These are phyloP conservation scores for Gymnobelideus leadbeateri DNA, from an alignment of 2,113 vertebrate genomes.

Conservation along the genomic window DNA sequence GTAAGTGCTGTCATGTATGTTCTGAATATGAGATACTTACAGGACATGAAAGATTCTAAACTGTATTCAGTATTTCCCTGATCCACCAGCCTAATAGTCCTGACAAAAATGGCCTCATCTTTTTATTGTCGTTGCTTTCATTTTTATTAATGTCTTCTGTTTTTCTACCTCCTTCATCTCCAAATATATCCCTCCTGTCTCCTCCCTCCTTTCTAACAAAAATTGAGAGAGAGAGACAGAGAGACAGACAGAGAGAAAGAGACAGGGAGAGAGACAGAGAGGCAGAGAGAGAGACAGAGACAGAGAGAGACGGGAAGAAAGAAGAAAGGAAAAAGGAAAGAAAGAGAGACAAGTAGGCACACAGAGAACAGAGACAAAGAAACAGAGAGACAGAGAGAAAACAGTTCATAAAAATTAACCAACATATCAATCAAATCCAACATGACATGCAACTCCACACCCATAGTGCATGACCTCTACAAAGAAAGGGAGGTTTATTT, in stretches of 20 bases:
- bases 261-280: too few relatives aligned
- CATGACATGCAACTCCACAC: not conserved
- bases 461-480: not conserved
- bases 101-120: not conserved
- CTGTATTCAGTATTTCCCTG: too few relatives aligned
- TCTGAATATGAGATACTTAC: not conserved
- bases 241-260: not conserved
- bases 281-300: fast-evolving
- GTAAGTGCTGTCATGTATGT: not conserved
- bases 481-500: not conserved
- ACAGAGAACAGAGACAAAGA: too few relatives aligned
- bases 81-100: not conserved
- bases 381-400: too few relatives aligned
- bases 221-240: not conserved
- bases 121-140: not conserved
- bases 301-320: too few relatives aligned
- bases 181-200: not conserved
- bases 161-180: not conserved
- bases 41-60: not conserved
- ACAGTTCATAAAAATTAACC: not conserved
- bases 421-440: not conserved
- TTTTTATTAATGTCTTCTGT: not conserved
- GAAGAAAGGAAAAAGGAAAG: too few relatives aligned
- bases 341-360: too few relatives aligned
- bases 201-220: not conserved